Conservation (phyloP, 2,113 vertebrate genomes). For the Tylochromis polylepis region DNA sequence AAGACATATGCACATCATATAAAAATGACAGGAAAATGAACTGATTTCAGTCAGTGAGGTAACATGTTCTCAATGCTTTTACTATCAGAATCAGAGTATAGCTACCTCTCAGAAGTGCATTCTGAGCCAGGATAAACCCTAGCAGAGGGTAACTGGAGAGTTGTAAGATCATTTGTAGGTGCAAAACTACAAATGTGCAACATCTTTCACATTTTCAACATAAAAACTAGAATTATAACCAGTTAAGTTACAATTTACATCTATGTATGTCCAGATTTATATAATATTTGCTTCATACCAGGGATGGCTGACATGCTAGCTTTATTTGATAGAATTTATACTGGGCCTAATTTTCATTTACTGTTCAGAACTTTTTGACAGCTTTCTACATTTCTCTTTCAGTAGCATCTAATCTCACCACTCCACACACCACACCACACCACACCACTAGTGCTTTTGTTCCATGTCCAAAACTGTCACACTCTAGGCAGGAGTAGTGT, state of each 20-base stretch:
- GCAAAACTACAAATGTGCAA: background rate
- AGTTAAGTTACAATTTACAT: background rate
- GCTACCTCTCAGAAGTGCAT: background rate
- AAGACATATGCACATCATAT: background rate
- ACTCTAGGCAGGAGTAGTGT: background rate
- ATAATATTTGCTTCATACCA: background rate
- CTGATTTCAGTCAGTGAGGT: background rate
- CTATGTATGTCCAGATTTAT: background rate
- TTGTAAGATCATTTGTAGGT: background rate
- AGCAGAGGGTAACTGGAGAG: background rate
- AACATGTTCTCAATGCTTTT: background rate
- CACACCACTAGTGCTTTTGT: background rate
- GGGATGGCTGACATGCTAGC: background rate
- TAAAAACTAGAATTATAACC: background rate
- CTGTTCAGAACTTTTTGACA: background rate
- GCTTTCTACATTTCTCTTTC: background rate
- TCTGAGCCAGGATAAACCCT: background rate
- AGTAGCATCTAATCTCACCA: background rate
- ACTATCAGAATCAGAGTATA: background rate
- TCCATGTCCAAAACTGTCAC: background rate
- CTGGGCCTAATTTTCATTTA: background rate
- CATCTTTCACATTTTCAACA: background rate
- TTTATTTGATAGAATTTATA: background rate
- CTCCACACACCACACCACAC: background rate
- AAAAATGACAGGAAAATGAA: background rate